These are phyloP conservation scores for Graptemys geographica DNA, from an alignment of 2,797 vertebrate genomes.

Conservation along the genomic window DNA sequence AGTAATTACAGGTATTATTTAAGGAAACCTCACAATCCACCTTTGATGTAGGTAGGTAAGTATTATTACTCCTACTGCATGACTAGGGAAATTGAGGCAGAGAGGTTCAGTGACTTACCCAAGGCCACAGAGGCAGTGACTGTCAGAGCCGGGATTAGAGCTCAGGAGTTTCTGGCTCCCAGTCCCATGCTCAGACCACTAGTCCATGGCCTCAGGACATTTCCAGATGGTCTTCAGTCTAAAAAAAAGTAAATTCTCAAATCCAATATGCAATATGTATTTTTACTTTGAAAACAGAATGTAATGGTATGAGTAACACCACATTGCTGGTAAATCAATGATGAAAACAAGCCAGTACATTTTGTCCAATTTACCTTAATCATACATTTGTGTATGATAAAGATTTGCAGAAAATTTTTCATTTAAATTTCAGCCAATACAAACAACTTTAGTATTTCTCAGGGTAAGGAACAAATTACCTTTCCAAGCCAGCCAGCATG, in stretches of 20 bases:
- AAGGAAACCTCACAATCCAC: conserved; percentile 1
- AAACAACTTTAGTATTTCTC: conserved; percentile 48
- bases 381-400: conserved; percentile 13
- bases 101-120: conserved; percentile 70
- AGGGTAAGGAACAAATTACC: conserved; percentile 52
- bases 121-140: conserved; percentile 70
- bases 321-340: not conserved
- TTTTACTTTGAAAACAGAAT: conserved; percentile 15
- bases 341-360: conserved; percentile 18
- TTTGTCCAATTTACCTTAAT: conserved; percentile 19
- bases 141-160: conserved; percentile 72
- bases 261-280: conserved; percentile 63
- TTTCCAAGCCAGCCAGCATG: conserved; percentile 68
- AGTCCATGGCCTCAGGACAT: conserved; percentile 69
- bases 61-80: not conserved
- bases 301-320: conserved; percentile 29
- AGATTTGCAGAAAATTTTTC: not conserved
- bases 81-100: conserved; percentile 60
- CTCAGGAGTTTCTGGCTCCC: conserved; percentile 65
- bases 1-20: conserved; percentile 8
- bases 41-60: not conserved
- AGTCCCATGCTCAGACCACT: conserved; percentile 69
- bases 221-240: conserved; percentile 69
- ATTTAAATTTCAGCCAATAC: conserved; percentile 47
- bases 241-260: conserved; percentile 75